Conservation (phyloP, 2,113 vertebrate species). For the Syngnathus floridae region DNA sequence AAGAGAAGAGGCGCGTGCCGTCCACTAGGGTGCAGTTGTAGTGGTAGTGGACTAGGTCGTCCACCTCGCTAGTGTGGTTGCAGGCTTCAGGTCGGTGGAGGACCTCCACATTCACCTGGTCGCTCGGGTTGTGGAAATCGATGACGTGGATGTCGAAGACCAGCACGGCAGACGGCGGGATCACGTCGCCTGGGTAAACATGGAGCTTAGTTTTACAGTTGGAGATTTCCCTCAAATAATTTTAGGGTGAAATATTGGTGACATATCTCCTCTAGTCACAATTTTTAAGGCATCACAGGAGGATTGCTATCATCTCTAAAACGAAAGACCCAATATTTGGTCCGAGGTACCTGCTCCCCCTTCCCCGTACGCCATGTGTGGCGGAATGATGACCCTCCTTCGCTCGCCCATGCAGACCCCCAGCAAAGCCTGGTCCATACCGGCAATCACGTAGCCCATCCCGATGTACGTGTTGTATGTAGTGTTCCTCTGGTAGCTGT, state of each 20-base stretch:
- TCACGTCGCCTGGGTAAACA: conserved; percentile 73
- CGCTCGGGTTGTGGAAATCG: conserved; percentile 91
- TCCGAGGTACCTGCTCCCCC: conserved; percentile 78
- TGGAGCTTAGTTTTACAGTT: background rate
- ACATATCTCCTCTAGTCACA: too few species aligned
- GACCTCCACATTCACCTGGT: conserved; percentile 72
- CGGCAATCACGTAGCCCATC: conserved; percentile 86
- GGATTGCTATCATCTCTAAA: too few species aligned
- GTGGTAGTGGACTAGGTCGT: conserved; percentile 85
- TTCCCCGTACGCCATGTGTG: conserved; percentile 88
- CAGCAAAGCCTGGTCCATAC: conserved; percentile 91
- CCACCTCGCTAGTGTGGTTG: conserved; percentile 68
- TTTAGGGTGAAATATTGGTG: too few species aligned
- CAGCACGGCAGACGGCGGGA: conserved; percentile 84
- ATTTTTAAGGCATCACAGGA: too few species aligned
- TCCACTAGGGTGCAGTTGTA: conserved; percentile 95
- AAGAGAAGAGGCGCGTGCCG: conserved; percentile 86
- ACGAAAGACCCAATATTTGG: too few species aligned
- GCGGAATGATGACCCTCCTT: conserved; percentile 79
- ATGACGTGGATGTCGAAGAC: conserved; percentile 85
- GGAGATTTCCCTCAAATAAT: too few species aligned
- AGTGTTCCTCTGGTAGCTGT: conserved; percentile 85
- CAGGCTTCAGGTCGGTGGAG: conserved; percentile 74
- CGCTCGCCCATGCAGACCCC: conserved; percentile 83
- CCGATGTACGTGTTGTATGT: conserved; percentile 97